A percentile compares a stretch with the other conserved stretches of the same genome.
phyloP scores from a whole-genome alignment of 2,888 invertebrate genomes.

The Craniophora ligustri region DNA sequence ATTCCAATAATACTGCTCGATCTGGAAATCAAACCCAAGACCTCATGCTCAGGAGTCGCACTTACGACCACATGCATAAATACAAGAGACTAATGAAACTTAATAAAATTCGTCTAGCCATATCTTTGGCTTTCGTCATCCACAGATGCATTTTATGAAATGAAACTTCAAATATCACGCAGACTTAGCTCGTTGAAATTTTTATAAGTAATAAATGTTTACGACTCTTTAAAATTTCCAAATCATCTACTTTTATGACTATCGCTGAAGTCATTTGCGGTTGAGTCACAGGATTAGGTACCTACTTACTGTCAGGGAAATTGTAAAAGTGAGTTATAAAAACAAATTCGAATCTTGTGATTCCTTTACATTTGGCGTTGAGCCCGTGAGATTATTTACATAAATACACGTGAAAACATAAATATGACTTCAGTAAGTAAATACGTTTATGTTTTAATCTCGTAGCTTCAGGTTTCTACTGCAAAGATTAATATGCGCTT shows the following conservation, averaged over 20 bases:
- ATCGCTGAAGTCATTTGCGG: constrained; percentile 38
- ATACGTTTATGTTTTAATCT: constrained; percentile 14
- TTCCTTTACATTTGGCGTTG: too few relatives aligned
- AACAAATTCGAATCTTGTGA: too few relatives aligned
- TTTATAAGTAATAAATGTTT: constrained; percentile 46
- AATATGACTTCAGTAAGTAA: background rate
- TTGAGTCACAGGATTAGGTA: constrained; percentile 7
- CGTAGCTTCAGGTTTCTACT: constrained; percentile 6
- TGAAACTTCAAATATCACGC: constrained; percentile 25
- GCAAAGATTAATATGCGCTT: constrained; percentile 20
- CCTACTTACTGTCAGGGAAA: constrained; percentile 6
- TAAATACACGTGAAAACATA: background rate
- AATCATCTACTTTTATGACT: constrained; percentile 47
- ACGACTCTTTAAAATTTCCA: constrained; percentile 45
- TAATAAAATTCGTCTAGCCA: constrained; percentile 10
- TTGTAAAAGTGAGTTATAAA: constrained; percentile 4
- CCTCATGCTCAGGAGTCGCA: too few relatives aligned
- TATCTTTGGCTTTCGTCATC: constrained; percentile 13
- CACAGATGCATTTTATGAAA: constrained; percentile 42
- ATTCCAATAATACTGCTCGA: too few relatives aligned
- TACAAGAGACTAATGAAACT: too few relatives aligned
- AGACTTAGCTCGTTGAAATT: constrained; percentile 21
- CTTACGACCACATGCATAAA: too few relatives aligned
- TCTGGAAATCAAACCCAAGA: too few relatives aligned
- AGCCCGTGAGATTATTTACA: background rate